Evolutionary conservation across 64 coral and sea anemone species (phyloP).

Genomic region (Acropora yongei): DNA sequence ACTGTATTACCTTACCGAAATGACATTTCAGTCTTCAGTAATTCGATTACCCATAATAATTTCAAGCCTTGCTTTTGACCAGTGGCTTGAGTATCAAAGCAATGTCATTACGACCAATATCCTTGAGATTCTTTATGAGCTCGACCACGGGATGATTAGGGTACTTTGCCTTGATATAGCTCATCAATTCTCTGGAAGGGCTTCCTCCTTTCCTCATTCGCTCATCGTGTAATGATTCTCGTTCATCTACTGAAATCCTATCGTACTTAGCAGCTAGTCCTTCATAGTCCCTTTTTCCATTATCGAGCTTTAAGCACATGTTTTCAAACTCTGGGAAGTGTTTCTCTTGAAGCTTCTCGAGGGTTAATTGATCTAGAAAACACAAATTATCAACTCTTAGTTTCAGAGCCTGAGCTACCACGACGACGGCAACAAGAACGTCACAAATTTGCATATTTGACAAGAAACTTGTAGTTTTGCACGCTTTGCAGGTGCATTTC

Average conservation of each 20-base stretch:
- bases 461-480: no score
- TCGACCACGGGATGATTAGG: neutral
- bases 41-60: no score
- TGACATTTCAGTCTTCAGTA: no score
- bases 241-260: neutral
- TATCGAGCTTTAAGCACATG: slow-evolving; percentile 5
- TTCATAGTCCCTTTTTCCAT: slow-evolving; percentile 8
- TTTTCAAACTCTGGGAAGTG: neutral
- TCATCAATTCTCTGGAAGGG: slow-evolving; percentile 21
- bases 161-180: neutral
- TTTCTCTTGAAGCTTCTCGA: neutral
- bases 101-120: slow-evolving; percentile 24
- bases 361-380: neutral
- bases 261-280: slow-evolving; percentile 5
- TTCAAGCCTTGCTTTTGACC: neutral
- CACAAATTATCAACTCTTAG: no score
- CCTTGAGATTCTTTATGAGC: neutral
- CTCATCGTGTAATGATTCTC: neutral
- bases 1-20: no score
- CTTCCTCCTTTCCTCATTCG: neutral
- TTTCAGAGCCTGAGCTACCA: no score
- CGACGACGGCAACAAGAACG: no score
- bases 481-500: no score
- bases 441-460: no score
- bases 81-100: neutral